Percentiles rank a stretch among this genome's conserved stretches.
These are phyloP conservation scores for Podarcis lilfordi DNA, from an alignment of 2,797 vertebrate species.

Conservation along the genomic window DNA sequence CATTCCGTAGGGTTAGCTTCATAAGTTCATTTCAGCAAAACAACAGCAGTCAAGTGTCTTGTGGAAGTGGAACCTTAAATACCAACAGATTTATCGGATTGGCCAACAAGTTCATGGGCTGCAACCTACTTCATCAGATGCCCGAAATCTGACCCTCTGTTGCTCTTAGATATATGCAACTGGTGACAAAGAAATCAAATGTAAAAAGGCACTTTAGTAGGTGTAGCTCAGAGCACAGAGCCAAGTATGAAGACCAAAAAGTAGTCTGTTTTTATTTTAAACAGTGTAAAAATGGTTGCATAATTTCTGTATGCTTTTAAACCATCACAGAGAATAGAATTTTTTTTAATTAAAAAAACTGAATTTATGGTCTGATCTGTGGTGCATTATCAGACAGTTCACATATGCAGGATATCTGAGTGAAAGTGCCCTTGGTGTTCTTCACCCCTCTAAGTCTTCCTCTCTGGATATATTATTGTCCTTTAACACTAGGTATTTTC, in stretches of 20 bases:
- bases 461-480: not conserved
- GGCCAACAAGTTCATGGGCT: not conserved
- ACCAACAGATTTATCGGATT: not conserved
- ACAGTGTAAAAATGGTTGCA: slow-evolving; percentile 44
- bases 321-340: not conserved
- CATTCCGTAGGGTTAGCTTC: not conserved
- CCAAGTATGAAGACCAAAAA: slow-evolving; percentile 29
- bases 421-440: not conserved
- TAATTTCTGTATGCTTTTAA: not conserved
- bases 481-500: not conserved
- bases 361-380: slow-evolving; percentile 12
- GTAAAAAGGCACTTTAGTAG: slow-evolving; percentile 19
- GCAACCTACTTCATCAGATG: not conserved
- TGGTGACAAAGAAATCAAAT: slow-evolving; percentile 43
- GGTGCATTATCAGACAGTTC: not conserved
- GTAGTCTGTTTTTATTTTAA: slow-evolving; percentile 51
- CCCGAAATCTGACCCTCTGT: not conserved
- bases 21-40: not conserved
- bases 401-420: not conserved
- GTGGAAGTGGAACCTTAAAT: not conserved
- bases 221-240: slow-evolving; percentile 25
- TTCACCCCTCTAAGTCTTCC: not conserved
- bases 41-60: not conserved
- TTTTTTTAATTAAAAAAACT: slow-evolving; percentile 62
- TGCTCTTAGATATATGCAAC: not conserved